Conservation (phyloP, 2,113 vertebrate species). For the Daboia siamensis region DNA sequence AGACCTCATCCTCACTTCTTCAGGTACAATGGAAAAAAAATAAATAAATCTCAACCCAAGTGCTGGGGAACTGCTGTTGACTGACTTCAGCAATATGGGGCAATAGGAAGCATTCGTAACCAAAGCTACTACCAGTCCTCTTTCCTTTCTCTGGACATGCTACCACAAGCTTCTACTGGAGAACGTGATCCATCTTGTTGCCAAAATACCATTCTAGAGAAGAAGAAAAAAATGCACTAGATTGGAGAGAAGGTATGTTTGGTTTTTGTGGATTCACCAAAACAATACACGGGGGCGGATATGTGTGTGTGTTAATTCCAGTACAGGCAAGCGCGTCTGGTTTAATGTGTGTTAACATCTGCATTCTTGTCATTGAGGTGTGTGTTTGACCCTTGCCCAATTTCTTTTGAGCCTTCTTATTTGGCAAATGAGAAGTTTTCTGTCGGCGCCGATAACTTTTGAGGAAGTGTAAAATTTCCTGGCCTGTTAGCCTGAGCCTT, state of each 20-base stretch:
- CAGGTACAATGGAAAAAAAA: too few relatives aligned
- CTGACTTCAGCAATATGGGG: neutral
- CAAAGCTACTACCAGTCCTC: slow-evolving; percentile 17
- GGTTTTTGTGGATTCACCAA: slow-evolving; percentile 51
- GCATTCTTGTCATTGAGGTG: slow-evolving; percentile 44
- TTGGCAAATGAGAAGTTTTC: slow-evolving; percentile 15
- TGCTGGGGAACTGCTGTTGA: neutral
- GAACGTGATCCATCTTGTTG: slow-evolving; percentile 5
- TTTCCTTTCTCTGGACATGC: slow-evolving; percentile 28
- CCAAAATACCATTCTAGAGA: slow-evolving; percentile 51
- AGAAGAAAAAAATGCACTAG: slow-evolving; percentile 49
- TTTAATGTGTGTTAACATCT: slow-evolving; percentile 59
- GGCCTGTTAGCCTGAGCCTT: too few relatives aligned
- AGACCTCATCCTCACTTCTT: too few relatives aligned
- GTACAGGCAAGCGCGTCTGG: slow-evolving; percentile 40
- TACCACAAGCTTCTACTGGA: slow-evolving; percentile 53
- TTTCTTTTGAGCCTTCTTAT: slow-evolving; percentile 24
- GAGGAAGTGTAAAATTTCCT: neutral
- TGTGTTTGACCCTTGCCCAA: slow-evolving; percentile 40
- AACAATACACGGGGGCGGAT: slow-evolving; percentile 10
- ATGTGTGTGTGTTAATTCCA: slow-evolving; percentile 31
- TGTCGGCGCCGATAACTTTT: neutral
- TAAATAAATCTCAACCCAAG: neutral
- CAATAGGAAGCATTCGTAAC: neutral
- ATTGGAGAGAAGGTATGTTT: slow-evolving; percentile 43